Evolutionary conservation across 1,140 invertebrate species (phyloP).

Genomic region (Zaprionus vittiger): DNA sequence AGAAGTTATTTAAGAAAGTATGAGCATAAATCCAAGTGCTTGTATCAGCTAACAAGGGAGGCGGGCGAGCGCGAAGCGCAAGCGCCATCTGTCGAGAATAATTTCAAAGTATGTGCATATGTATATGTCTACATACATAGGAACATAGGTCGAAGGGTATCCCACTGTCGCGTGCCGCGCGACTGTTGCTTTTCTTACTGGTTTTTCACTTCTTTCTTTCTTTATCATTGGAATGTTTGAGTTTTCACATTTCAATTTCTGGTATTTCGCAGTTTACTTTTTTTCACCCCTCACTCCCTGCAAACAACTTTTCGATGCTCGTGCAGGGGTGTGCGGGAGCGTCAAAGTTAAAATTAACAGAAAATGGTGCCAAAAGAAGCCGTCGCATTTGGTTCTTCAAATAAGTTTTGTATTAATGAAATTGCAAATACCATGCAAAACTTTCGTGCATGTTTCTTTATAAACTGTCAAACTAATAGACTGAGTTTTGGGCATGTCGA

Average conservation of each 20-base stretch:
- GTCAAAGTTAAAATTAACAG: conserved; percentile 78
- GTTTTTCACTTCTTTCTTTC: conserved; percentile 38
- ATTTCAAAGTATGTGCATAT: no score
- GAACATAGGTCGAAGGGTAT: no score
- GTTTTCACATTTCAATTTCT: conserved; percentile 83
- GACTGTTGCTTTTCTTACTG: no score
- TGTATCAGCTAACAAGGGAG: no score
- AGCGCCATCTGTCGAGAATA: no score
- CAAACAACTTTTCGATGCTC: conserved; percentile 62
- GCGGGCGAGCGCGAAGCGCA: no score
- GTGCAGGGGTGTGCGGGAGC: background rate
- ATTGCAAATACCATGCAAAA: conserved; percentile 78
- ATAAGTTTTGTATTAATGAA: conserved; percentile 82
- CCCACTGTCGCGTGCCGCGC: no score
- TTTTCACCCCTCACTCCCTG: conserved; percentile 5
- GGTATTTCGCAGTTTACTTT: conserved; percentile 50
- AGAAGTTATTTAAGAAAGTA: no score
- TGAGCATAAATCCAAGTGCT: no score
- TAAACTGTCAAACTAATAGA: conserved; percentile 82
- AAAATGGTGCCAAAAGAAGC: conserved; percentile 61
- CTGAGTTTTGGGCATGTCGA: conserved; percentile 76
- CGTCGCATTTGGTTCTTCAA: conserved; percentile 48
- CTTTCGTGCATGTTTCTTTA: conserved; percentile 81
- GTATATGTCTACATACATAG: no score
- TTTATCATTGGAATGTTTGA: conserved; percentile 75